A percentile compares a stretch with the other conserved stretches of the same genome.
phyloP scores from a whole-genome alignment of 1,140 invertebrate species.

The Drosophila virilis region DNA sequence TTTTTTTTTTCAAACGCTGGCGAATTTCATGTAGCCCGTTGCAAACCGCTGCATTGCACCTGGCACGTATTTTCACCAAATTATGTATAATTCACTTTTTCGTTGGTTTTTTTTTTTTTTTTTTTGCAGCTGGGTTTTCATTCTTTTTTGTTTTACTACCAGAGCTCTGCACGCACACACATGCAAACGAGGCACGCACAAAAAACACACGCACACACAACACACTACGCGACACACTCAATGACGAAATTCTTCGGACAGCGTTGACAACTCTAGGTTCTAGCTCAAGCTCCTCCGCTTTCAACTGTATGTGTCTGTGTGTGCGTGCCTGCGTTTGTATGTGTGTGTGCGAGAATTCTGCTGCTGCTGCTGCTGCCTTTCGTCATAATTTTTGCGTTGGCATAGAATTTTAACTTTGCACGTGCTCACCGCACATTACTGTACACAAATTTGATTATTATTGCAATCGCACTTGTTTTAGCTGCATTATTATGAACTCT shows the following conservation, averaged over 20 bases:
- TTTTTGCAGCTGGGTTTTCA: constrained; percentile 40
- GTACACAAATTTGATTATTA: constrained; percentile 51
- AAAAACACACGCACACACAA: constrained; percentile 49
- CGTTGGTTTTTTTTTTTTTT: constrained; percentile 29
- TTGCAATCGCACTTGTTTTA: constrained; percentile 41
- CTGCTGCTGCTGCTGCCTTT: constrained; percentile 68
- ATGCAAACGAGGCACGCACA: constrained; percentile 61
- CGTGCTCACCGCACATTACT: constrained; percentile 38
- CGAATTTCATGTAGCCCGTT: constrained; percentile 28
- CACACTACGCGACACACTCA: constrained; percentile 63
- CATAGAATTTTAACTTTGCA: constrained; percentile 54
- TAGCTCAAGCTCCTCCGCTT: constrained; percentile 69
- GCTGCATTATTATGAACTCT: constrained; percentile 57
- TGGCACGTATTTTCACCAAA: constrained; percentile 35
- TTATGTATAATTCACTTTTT: constrained; percentile 64
- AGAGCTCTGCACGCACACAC: constrained; percentile 64
- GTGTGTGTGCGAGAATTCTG: constrained; percentile 30
- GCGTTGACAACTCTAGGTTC: constrained; percentile 78
- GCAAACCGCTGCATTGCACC: constrained; percentile 27
- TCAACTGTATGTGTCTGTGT: constrained; percentile 32
- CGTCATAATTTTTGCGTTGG: constrained; percentile 63
- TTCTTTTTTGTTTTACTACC: constrained; percentile 73
- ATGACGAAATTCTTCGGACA: constrained; percentile 82
- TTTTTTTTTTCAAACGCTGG: constrained; percentile 56
- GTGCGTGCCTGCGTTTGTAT: constrained; percentile 34